Evolutionary conservation across 2,113 vertebrate species (phyloP), one percentile per base, ranked within the genome.

Genomic region (Hiodon alosoides): DNA sequence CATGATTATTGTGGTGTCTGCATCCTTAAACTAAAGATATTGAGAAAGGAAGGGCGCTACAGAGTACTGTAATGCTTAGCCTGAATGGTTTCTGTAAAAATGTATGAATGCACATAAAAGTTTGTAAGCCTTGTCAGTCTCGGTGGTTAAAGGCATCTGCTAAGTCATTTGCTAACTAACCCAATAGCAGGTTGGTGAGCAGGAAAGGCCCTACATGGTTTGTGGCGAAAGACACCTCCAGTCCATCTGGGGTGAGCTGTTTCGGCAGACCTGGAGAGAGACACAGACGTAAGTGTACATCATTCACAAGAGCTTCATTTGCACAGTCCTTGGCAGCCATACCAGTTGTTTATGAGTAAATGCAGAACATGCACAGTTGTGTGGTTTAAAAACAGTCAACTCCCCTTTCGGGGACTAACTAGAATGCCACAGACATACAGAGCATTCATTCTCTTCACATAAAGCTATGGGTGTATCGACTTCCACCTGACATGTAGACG

Each of bases 121-220:
- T 31, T 31, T 2, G 31, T 31, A 31, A 31, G 48, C 2, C 66
- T 67, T 52, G 48, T 59, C 9, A 14, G 9, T 59, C 4, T 14
- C 9, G 14, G 1, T n/a, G 61, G 17, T 0, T 48, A 58, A 8
- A 50, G 2, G 46, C 4, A 59, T 31, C 31, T 31, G 5, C 9
- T 31, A 51, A 71, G n/a, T 5, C 7, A 31, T 4, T 5, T 14
- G 52, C 17, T 5, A 48, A 48, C 89, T 88, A 85, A 95, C 95
- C 95, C 82, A 92, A 87, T 17, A 97, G 90, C 61, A 94, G 85
- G 83, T 88, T 92, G 80, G 95, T 96, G 77, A 98, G 94, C 60
- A 96, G 91, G 82, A 97, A 97, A 0, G 93, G 87, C 0, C 94
- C 95, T 51, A 94, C 69, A 78, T 94, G 90, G 77, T 98, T 97